Conservation (phyloP, 2,797 vertebrate genomes). For the Rhynchonycteris naso region DNA sequence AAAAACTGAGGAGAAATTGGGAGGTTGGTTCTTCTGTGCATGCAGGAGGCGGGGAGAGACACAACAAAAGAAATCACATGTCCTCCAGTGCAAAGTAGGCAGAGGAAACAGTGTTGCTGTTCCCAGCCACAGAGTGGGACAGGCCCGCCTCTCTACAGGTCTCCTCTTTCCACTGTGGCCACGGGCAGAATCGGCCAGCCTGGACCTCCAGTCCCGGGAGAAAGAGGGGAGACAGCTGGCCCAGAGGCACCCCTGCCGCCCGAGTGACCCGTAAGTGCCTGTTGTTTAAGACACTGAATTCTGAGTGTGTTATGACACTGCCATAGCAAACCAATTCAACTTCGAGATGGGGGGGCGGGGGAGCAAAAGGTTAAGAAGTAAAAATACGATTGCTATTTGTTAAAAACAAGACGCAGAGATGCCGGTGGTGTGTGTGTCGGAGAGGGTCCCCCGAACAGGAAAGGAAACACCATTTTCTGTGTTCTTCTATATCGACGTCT, state of each 20-base stretch:
- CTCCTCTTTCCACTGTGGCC: no score
- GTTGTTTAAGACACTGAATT: not conserved
- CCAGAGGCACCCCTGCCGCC: not conserved
- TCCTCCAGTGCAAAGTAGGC: not conserved
- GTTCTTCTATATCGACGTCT: conserved; percentile 25
- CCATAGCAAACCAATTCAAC: not conserved
- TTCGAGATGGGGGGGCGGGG: no score
- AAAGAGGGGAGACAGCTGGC: not conserved
- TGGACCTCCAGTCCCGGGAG: not conserved
- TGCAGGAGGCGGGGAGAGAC: not conserved
- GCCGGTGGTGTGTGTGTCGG: not conserved
- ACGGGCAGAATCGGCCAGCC: no score
- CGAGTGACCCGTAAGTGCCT: fast-evolving
- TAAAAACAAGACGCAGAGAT: not conserved
- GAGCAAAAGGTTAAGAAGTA: not conserved
- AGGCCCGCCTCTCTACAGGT: no score
- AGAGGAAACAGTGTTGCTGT: not conserved
- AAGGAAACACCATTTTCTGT: not conserved
- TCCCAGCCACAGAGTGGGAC: fast-evolving
- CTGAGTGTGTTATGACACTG: not conserved
- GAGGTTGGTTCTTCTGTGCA: not conserved
- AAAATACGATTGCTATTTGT: not conserved
- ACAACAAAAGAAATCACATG: not conserved
- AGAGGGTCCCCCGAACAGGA: not conserved
- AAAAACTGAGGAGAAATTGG: not conserved